Conservation (phyloP, 2,113 vertebrate genomes). For the Pitta sordida region DNA sequence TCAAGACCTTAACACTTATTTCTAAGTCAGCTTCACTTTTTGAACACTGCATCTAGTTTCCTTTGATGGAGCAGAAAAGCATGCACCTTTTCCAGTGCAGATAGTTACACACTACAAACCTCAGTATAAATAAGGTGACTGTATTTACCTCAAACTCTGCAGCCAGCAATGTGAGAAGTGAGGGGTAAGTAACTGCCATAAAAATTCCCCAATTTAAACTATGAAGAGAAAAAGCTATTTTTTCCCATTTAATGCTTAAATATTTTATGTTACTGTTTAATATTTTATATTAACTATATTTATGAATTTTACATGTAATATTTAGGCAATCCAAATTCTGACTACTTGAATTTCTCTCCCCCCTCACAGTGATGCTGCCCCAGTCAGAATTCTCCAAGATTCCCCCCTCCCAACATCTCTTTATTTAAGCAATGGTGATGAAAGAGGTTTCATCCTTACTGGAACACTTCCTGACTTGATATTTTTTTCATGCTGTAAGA, state of each 20-base stretch:
- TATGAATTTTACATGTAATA: background rate
- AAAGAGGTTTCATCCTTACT: background rate
- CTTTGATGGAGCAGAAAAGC: background rate
- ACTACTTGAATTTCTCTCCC: background rate
- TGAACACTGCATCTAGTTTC: background rate
- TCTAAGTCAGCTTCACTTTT: background rate
- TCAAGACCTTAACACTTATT: background rate
- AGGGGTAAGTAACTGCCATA: background rate
- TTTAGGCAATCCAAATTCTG: background rate
- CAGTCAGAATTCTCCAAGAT: background rate
- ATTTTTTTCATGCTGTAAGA: background rate
- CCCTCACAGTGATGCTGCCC: background rate
- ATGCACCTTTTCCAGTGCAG: background rate
- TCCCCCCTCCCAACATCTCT: background rate
- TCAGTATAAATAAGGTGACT: background rate
- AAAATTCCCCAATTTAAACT: background rate
- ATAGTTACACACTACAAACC: background rate
- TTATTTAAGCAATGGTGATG: background rate
- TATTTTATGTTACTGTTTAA: background rate
- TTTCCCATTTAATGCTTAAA: background rate
- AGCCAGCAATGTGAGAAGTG: background rate
- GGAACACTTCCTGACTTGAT: background rate
- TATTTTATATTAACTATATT: background rate
- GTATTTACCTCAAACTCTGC: background rate
- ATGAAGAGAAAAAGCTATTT: background rate